phyloP scores from a whole-genome alignment of 2,888 invertebrate species.

The Crematogaster levior region DNA sequence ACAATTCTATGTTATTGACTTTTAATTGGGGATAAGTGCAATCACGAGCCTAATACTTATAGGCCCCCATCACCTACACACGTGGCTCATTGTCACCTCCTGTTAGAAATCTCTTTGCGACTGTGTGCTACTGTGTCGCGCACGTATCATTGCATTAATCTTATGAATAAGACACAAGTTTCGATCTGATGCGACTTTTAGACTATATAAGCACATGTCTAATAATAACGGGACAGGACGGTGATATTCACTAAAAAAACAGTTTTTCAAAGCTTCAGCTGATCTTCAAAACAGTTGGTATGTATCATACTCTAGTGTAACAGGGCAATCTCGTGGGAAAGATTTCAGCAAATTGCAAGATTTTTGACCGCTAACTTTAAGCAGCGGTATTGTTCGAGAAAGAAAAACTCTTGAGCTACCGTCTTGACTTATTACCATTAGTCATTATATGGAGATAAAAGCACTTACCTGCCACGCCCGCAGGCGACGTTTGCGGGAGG shows the following conservation, averaged over 20 bases:
- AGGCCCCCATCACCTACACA: conserved; percentile 75
- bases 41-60: conserved; percentile 49
- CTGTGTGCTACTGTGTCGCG: not conserved
- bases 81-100: conserved; percentile 50
- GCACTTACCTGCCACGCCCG: conserved; percentile 77
- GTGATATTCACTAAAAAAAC: not conserved
- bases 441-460: conserved; percentile 60
- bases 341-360: not conserved
- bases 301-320: not conserved
- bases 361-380: not conserved
- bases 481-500: conserved; percentile 58
- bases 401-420: conserved; percentile 1
- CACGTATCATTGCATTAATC: conserved; percentile 11
- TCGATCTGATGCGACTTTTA: conserved; percentile 11
- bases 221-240: conserved; percentile 30
- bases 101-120: conserved; percentile 50
- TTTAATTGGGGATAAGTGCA: conserved; percentile 52
- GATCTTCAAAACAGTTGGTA: not conserved
- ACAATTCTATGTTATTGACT: conserved; percentile 46
- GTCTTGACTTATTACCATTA: conserved; percentile 46
- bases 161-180: conserved; percentile 1
- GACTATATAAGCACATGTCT: conserved; percentile 8
- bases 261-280: not conserved
- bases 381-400: conserved; percentile 22
- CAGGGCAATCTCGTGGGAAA: not conserved